Evolutionary conservation across 2,797 vertebrate genomes (phyloP).

Genomic region (Karalla daura): DNA sequence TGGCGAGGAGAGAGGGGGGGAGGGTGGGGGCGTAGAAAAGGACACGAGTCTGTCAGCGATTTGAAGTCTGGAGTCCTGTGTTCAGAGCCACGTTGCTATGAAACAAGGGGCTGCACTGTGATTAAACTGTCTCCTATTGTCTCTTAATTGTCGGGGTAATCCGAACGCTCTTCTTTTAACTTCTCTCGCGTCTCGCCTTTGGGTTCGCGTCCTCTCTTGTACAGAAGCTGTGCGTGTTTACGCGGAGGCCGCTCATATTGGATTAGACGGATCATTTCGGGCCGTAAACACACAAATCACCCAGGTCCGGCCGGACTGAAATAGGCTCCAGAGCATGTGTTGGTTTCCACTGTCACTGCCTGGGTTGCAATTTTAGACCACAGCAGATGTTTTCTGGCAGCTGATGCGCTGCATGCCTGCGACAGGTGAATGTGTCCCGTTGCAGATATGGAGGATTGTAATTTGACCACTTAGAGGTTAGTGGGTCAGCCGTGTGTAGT

Average conservation of each 20-base stretch:
- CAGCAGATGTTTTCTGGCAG: slow-evolving; percentile 50
- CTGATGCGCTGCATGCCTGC: slow-evolving; percentile 45
- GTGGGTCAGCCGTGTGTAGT: slow-evolving; percentile 39
- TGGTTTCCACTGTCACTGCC: slow-evolving; percentile 20
- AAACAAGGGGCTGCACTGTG: slow-evolving; percentile 79
- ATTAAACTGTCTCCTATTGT: slow-evolving; percentile 83
- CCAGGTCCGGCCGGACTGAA: slow-evolving; percentile 1
- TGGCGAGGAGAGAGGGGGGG: no score
- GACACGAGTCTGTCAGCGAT: slow-evolving; percentile 71
- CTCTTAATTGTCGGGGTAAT: slow-evolving; percentile 79
- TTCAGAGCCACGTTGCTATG: slow-evolving; percentile 82
- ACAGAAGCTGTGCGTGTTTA: slow-evolving; percentile 23
- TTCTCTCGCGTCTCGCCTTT: slow-evolving; percentile 7
- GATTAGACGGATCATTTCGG: neutral
- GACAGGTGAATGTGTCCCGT: slow-evolving; percentile 49
- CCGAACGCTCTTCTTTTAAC: slow-evolving; percentile 70
- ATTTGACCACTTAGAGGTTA: slow-evolving; percentile 47
- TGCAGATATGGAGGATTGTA: slow-evolving; percentile 39
- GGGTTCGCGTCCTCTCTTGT: slow-evolving; percentile 21
- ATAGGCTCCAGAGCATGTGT: neutral
- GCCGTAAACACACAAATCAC: neutral
- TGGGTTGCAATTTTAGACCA: slow-evolving; percentile 59
- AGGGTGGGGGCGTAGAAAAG: slow-evolving; percentile 51
- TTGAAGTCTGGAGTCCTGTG: slow-evolving; percentile 54
- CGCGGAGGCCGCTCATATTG: neutral